phyloP scores from a whole-genome alignment of 2,113 vertebrate species.

The Potamarius usumacintae region DNA sequence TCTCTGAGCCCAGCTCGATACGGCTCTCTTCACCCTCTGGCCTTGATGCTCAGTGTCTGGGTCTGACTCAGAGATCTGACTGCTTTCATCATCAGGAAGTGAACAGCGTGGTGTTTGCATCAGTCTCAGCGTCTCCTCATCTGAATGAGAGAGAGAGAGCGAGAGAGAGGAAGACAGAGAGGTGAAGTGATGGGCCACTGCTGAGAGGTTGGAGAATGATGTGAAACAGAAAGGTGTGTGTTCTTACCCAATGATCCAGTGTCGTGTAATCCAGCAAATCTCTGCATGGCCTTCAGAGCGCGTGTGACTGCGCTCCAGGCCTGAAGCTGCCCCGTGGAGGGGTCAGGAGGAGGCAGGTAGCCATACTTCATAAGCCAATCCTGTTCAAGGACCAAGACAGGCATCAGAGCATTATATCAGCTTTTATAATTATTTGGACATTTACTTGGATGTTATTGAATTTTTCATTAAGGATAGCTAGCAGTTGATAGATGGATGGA shows the following conservation, averaged over 20 bases:
- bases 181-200: not conserved
- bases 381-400: conserved; percentile 46
- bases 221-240: not conserved
- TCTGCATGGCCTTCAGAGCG: conserved; percentile 74
- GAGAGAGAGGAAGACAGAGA: not conserved
- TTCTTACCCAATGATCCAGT: conserved; percentile 69
- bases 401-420: not conserved
- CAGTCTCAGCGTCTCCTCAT: conserved; percentile 67
- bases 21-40: conserved; percentile 47
- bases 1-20: conserved; percentile 64
- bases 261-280: conserved; percentile 72
- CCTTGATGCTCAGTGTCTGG: conserved; percentile 24
- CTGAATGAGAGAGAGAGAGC: conserved; percentile 52
- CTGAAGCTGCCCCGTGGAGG: conserved; percentile 71
- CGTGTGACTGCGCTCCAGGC: conserved; percentile 72
- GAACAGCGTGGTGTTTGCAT: conserved; percentile 76
- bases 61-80: conserved; percentile 21
- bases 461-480: not conserved
- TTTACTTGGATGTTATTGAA: not conserved
- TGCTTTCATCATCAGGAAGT: conserved; percentile 68
- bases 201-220: not conserved
- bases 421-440: not conserved
- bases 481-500: not conserved
- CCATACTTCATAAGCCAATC: conserved; percentile 75
- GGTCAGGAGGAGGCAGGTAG: conserved; percentile 72